Percentiles rank a stretch among this genome's conserved stretches.
Evolutionary conservation across 2,797 vertebrate species (phyloP).

Genomic region (Microhierax caerulescens): DNA sequence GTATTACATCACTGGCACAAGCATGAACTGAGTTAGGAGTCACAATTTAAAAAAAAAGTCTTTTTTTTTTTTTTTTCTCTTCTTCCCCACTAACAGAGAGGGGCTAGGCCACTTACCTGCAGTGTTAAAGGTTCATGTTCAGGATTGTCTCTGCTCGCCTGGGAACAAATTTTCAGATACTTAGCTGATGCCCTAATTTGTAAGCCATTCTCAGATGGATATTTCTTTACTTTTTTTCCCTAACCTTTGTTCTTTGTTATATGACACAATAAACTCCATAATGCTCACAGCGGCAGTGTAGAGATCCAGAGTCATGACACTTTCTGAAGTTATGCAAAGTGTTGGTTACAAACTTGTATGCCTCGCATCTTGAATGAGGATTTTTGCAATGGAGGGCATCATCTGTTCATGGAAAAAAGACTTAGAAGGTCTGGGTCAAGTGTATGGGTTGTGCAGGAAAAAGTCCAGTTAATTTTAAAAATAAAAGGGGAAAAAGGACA

Average conservation of each 20-base stretch:
- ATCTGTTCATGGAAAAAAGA: not conserved
- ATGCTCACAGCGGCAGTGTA: fast-evolving
- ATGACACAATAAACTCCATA: not conserved
- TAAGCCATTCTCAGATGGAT: not conserved
- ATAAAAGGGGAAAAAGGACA: not conserved
- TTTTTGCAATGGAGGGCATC: not conserved
- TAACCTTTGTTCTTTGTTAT: not conserved
- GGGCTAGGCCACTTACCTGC: not conserved
- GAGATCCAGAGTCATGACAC: not conserved
- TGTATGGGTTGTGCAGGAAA: not conserved
- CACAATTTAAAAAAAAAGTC: fast-evolving
- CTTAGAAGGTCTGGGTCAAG: not conserved
- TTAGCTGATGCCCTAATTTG: not conserved
- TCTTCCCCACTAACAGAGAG: not conserved
- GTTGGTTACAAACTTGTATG: fast-evolving
- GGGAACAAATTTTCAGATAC: not conserved
- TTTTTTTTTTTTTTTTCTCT: fast-evolving
- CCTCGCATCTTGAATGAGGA: not conserved
- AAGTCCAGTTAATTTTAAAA: not conserved
- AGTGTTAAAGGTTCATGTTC: not conserved
- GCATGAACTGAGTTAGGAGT: not conserved
- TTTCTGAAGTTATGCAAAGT: not conserved
- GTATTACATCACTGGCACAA: not conserved
- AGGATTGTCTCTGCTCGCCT: not conserved
- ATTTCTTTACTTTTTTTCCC: not conserved